Conservation (phyloP, 2,888 invertebrate species). For the Chaitophorus viminalis region DNA sequence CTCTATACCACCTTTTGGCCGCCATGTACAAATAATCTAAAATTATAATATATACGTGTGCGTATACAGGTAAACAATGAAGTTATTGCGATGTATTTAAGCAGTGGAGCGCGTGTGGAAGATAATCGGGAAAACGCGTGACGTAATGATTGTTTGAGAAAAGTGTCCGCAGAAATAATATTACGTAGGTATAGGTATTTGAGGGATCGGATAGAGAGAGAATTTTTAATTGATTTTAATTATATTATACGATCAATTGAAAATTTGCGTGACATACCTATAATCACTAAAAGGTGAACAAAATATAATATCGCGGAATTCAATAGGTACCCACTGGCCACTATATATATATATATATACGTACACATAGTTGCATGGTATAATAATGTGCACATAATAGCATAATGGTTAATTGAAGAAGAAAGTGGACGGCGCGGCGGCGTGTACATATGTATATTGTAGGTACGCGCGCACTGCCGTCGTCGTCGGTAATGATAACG, state of each 20-base stretch:
- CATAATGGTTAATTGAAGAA: slow-evolving; percentile 44
- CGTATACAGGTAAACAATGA: background rate
- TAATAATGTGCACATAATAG: slow-evolving; percentile 8
- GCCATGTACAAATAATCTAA: background rate
- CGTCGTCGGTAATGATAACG: background rate
- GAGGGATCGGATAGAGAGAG: slow-evolving; percentile 27
- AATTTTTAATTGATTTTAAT: slow-evolving; percentile 1
- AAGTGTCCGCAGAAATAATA: background rate
- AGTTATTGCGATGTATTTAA: background rate
- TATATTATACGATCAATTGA: background rate
- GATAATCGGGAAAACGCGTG: background rate
- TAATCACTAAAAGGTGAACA: background rate
- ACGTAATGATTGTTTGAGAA: too few species aligned
- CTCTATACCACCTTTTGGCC: too few species aligned
- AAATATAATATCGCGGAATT: background rate
- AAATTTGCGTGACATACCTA: slow-evolving; percentile 36
- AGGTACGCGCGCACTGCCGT: background rate
- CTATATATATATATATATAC: too few species aligned
- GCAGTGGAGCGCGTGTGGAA: background rate
- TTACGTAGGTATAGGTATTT: slow-evolving; percentile 10
- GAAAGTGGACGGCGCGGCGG: slow-evolving; percentile 56
- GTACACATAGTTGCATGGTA: background rate
- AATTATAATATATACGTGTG: background rate
- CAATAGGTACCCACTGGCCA: background rate
- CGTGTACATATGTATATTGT: too few species aligned